Evolutionary conservation across 2,113 vertebrate genomes (phyloP).

Genomic region (Vulpes vulpes): DNA sequence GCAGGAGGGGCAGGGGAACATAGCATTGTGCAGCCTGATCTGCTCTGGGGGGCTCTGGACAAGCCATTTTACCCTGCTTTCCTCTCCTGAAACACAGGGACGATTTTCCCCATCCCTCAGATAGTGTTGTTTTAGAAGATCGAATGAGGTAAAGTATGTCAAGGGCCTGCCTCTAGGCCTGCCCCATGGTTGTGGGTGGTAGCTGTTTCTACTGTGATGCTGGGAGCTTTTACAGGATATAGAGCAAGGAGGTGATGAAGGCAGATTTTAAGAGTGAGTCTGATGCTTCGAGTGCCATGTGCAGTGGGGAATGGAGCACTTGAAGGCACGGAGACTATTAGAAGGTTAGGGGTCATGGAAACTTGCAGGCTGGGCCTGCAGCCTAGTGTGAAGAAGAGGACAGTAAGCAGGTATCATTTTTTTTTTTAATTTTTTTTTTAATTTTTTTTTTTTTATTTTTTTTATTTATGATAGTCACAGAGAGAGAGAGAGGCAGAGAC

Average conservation of each 20-base stretch:
- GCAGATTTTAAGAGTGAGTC: background rate
- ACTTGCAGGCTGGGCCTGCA: too few species aligned
- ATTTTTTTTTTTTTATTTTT: too few species aligned
- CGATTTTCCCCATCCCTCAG: background rate
- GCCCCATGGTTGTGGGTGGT: fast-evolving
- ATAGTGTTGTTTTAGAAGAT: background rate
- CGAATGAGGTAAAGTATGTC: fast-evolving
- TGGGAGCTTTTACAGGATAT: background rate
- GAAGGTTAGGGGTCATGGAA: background rate
- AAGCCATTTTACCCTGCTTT: background rate
- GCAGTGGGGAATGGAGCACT: background rate
- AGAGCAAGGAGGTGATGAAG: background rate
- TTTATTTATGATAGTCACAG: too few species aligned
- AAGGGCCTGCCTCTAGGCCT: too few species aligned
- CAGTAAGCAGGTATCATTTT: fast-evolving
- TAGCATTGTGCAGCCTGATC: background rate
- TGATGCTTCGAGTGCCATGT: background rate
- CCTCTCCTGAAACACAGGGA: background rate
- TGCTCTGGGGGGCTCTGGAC: background rate
- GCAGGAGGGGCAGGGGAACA: fast-evolving
- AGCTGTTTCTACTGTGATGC: background rate
- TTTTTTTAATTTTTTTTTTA: too few species aligned
- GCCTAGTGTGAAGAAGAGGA: background rate
- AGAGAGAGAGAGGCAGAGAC: too few species aligned
- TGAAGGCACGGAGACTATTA: background rate